phyloP scores from a whole-genome alignment of 2,888 invertebrate species.

The Drosophila peninsularis region DNA sequence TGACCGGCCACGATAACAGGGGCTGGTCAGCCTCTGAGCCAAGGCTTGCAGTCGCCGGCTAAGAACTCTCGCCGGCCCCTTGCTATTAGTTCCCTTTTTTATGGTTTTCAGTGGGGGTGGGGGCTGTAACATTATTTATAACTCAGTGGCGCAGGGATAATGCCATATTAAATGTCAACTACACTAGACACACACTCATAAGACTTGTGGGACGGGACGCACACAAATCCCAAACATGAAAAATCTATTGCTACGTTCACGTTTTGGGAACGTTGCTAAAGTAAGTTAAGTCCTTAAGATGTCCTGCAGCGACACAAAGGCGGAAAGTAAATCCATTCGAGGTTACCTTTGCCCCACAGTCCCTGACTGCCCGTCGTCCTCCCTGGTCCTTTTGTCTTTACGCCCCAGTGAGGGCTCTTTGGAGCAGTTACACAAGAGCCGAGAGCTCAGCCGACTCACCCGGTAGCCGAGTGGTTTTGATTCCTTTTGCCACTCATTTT shows the following conservation, averaged over 20 bases:
- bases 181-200: constrained; percentile 63
- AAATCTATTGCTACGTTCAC: constrained; percentile 70
- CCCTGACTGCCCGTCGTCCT: constrained; percentile 23
- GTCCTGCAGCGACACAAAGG: constrained; percentile 67
- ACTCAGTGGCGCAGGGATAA: constrained; percentile 77
- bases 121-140: constrained; percentile 73
- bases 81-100: constrained; percentile 48
- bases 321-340: constrained; percentile 70
- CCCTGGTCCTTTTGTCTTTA: constrained; percentile 66
- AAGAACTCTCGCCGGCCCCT: constrained; percentile 13
- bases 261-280: constrained; percentile 30
- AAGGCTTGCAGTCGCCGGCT: not conserved
- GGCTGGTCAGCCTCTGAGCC: constrained; percentile 7
- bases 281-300: constrained; percentile 74
- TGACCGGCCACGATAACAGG: constrained; percentile 41
- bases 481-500: constrained; percentile 69
- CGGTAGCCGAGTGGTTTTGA: constrained; percentile 39
- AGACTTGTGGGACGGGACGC: constrained; percentile 75
- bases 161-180: constrained; percentile 78
- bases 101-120: constrained; percentile 66
- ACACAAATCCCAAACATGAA: constrained; percentile 78
- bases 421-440: constrained; percentile 8
- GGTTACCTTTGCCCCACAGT: constrained; percentile 65
- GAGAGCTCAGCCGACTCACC: constrained; percentile 6
- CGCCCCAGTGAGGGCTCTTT: constrained; percentile 65